Percentiles rank a stretch among this genome's conserved stretches.
Conservation (phyloP, 2,888 invertebrate genomes). For the Mamestra brassicae region DNA sequence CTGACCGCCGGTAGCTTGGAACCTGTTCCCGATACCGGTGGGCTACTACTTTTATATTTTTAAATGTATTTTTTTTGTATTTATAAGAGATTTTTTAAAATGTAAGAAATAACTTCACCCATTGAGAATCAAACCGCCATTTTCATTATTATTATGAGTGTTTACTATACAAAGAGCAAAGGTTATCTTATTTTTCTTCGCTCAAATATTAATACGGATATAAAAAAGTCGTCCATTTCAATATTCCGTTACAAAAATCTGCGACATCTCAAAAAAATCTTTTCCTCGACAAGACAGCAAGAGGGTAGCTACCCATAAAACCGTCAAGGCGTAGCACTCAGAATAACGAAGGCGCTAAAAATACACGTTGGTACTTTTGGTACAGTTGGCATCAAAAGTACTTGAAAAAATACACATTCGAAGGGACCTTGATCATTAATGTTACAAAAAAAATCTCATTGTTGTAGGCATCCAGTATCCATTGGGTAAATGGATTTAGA, state of each 20-base stretch:
- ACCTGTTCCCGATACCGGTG: too few relatives aligned
- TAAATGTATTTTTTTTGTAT: too few relatives aligned
- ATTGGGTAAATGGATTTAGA: too few relatives aligned
- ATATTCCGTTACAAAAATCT: neutral
- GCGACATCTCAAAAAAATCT: constrained; percentile 2
- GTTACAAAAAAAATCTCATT: too few relatives aligned
- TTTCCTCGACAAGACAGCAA: constrained; percentile 15
- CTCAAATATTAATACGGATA: neutral
- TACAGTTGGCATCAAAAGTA: neutral
- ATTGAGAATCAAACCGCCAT: too few relatives aligned
- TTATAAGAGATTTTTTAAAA: too few relatives aligned
- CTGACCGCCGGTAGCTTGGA: too few relatives aligned
- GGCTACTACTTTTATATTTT: too few relatives aligned
- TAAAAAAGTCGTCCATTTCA: neutral
- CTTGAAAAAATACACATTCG: too few relatives aligned
- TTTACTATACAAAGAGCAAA: neutral
- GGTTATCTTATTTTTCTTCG: neutral
- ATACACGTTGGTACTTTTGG: constrained; percentile 56
- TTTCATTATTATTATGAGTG: neutral
- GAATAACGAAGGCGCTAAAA: constrained; percentile 71
- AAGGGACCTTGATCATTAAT: too few relatives aligned
- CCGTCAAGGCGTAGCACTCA: constrained; percentile 67
- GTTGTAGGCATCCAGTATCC: too few relatives aligned
- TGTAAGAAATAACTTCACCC: too few relatives aligned
- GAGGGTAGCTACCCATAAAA: constrained; percentile 57